A percentile compares a stretch with the other conserved stretches of the same genome.
phyloP scores from a whole-genome alignment of 2,113 vertebrate genomes.

The Probosciger aterrimus region DNA sequence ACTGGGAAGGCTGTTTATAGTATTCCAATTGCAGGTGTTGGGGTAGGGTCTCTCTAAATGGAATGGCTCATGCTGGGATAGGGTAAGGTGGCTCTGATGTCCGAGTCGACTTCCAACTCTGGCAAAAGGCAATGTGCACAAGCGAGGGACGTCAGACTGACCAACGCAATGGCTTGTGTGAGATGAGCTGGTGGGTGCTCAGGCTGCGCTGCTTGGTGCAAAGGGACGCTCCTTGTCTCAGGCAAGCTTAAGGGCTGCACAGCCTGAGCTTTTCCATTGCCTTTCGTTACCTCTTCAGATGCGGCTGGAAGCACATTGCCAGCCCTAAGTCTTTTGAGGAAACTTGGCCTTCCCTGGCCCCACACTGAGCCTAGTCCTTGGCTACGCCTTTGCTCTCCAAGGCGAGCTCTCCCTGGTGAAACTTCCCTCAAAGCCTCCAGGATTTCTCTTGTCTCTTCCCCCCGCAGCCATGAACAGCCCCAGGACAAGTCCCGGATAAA shows the following conservation, averaged over 20 bases:
- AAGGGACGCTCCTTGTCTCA: fast-evolving
- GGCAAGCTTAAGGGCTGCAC: not conserved
- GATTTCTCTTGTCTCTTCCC: conserved; percentile 15
- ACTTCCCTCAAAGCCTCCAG: conserved; percentile 19
- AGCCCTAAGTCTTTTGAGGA: conserved; percentile 51
- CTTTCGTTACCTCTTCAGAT: not conserved
- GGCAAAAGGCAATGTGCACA: fast-evolving
- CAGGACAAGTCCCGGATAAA: not conserved
- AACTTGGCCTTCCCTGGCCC: conserved; percentile 13
- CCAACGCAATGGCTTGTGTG: not conserved
- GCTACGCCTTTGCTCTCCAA: conserved; percentile 23
- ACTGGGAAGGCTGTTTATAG: not conserved
- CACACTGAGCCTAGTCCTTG: not conserved
- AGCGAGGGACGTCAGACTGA: fast-evolving
- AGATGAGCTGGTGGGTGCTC: not conserved
- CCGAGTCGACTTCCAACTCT: fast-evolving
- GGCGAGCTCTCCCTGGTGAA: conserved; percentile 32
- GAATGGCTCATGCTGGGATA: not conserved
- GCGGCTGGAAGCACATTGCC: not conserved
- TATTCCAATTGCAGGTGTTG: fast-evolving
- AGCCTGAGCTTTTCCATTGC: not conserved
- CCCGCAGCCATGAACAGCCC: conserved; percentile 38
- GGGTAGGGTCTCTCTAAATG: not conserved
- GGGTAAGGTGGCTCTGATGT: not conserved
- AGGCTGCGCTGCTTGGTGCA: too few species aligned